These are phyloP conservation scores for Plebejus anna DNA, from an alignment of 2,888 invertebrate species.

Conservation along the genomic window DNA sequence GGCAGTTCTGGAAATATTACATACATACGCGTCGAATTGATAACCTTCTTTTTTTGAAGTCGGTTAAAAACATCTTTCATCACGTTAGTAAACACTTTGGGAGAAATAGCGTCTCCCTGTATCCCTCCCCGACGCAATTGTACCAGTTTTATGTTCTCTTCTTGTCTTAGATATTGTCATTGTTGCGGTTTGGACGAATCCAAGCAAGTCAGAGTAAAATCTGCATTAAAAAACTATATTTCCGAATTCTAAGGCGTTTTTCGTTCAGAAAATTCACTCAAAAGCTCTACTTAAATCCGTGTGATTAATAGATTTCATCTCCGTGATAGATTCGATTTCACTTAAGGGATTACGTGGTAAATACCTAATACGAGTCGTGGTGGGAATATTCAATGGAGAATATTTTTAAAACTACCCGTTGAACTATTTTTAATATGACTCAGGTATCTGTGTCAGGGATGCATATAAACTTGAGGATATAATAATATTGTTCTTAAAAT, in stretches of 20 bases:
- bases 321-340: neutral
- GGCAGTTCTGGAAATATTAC: too few relatives aligned
- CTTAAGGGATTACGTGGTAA: neutral
- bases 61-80: neutral
- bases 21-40: too few relatives aligned
- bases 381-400: conserved; percentile 13
- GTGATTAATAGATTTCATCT: conserved; percentile 5
- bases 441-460: neutral
- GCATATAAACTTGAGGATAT: neutral
- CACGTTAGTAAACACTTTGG: neutral
- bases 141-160: too few relatives aligned
- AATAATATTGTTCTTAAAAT: neutral
- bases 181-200: neutral
- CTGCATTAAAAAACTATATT: neutral
- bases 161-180: neutral
- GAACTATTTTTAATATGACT: conserved; percentile 7
- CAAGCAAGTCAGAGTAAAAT: neutral
- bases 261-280: neutral
- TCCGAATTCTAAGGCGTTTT: neutral
- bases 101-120: neutral
- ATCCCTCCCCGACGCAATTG: too few relatives aligned
- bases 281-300: neutral
- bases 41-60: too few relatives aligned
- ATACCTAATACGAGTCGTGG: neutral
- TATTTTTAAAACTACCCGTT: neutral